phyloP scores from a whole-genome alignment of 2,888 invertebrate species.

The Uloborus plumipes region DNA sequence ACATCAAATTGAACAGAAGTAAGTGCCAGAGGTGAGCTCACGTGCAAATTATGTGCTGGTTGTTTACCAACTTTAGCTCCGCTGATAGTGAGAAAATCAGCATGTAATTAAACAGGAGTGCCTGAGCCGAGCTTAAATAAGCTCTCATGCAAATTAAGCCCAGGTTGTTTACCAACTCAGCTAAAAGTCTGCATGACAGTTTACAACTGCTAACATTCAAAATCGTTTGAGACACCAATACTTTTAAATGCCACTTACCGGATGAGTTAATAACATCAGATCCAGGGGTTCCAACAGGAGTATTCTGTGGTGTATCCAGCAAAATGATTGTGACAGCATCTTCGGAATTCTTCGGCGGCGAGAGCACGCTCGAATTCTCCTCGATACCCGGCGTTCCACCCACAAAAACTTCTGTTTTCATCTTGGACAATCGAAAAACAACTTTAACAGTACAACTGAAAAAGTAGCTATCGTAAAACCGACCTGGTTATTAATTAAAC shows the following conservation, averaged over 20 bases:
- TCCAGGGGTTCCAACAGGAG: conserved; percentile 55
- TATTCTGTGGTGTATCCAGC: conserved; percentile 53
- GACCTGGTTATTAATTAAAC: not conserved
- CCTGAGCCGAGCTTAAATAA: too few species aligned
- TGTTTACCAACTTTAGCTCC: too few species aligned
- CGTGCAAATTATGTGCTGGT: too few species aligned
- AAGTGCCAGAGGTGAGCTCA: too few species aligned
- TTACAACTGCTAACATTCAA: too few species aligned
- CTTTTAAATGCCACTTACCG: conserved; percentile 2
- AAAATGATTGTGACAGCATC: conserved; percentile 38
- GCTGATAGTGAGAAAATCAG: too few species aligned
- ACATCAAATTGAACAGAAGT: too few species aligned
- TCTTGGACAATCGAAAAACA: not conserved
- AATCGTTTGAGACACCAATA: not conserved
- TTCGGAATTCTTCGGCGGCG: conserved; percentile 13
- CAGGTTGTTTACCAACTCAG: too few species aligned
- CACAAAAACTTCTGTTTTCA: conserved; percentile 54
- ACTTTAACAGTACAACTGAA: not conserved
- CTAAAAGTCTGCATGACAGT: too few species aligned
- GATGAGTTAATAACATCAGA: conserved; percentile 27
- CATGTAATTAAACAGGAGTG: too few species aligned
- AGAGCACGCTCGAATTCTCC: conserved; percentile 16
- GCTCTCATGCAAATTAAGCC: too few species aligned
- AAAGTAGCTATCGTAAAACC: not conserved
- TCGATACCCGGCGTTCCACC: conserved; percentile 16